These are phyloP conservation scores for Aepyceros melampus DNA, from an alignment of 2,113 vertebrate species.

Conservation along the genomic window DNA sequence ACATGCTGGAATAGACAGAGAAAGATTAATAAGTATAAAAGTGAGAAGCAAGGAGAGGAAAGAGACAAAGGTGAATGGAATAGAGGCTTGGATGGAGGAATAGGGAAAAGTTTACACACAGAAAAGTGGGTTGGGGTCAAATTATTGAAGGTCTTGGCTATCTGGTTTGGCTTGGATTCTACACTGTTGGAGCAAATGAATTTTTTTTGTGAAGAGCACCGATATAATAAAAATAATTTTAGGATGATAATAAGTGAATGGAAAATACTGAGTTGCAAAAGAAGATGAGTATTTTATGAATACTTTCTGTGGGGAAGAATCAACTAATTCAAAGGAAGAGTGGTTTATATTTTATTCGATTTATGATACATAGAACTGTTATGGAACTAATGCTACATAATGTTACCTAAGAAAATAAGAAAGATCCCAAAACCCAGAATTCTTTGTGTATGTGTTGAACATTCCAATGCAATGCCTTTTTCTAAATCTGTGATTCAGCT, in stretches of 20 bases:
- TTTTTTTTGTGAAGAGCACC: not conserved
- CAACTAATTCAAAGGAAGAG: not conserved
- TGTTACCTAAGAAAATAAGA: not conserved
- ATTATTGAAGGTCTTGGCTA: not conserved
- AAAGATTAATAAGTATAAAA: not conserved
- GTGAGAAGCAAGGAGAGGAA: not conserved
- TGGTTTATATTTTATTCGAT: not conserved
- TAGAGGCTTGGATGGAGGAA: not conserved
- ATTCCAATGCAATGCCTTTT: not conserved
- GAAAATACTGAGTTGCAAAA: not conserved
- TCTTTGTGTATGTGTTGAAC: not conserved
- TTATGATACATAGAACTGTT: not conserved
- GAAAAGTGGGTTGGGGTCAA: not conserved
- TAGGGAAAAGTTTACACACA: not conserved
- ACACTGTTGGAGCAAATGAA: not conserved
- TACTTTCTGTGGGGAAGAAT: not conserved
- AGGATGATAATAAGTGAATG: not conserved
- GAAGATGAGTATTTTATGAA: not conserved
- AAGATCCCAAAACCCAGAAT: not conserved
- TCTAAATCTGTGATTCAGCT: not conserved
- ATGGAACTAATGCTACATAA: not conserved
- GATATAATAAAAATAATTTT: slow-evolving; percentile 2
- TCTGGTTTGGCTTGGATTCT: not conserved
- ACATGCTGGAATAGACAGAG: not conserved
- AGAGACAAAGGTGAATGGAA: not conserved